phyloP scores from a whole-genome alignment of 2,113 vertebrate genomes.

The Panurus biarmicus region DNA sequence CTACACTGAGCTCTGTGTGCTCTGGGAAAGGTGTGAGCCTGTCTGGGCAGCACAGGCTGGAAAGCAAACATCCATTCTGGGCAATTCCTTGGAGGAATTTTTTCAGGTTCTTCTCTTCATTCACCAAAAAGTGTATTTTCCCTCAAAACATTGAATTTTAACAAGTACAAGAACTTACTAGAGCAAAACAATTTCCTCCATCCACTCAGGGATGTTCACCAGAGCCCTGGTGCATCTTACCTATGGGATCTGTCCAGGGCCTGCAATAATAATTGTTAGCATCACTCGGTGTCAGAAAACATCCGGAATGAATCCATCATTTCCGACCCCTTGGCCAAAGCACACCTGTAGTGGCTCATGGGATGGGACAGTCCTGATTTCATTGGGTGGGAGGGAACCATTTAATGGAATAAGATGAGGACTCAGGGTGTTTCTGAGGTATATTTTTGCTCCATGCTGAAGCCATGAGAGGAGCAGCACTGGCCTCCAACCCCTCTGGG shows the following conservation, averaged over 20 bases:
- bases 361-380: accelerated
- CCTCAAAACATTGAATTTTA: background rate
- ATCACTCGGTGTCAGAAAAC: background rate
- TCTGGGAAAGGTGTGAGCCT: background rate
- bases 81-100: background rate
- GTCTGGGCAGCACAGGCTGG: background rate
- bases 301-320: accelerated
- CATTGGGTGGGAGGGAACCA: accelerated
- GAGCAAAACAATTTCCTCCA: background rate
- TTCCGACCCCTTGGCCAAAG: constrained; percentile 8
- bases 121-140: background rate
- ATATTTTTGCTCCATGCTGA: background rate
- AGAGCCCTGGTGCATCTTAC: background rate
- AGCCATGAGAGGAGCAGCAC: accelerated
- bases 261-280: background rate
- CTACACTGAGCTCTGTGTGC: background rate
- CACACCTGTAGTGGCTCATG: background rate
- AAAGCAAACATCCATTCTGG: background rate
- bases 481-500: no score
- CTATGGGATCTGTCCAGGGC: background rate
- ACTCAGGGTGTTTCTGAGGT: accelerated
- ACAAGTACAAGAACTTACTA: background rate
- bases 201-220: background rate
- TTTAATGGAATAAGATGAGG: accelerated
- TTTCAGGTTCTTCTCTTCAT: background rate